A percentile compares a stretch with the other conserved stretches of the same genome.
These are phyloP conservation scores for Drosophila teissieri DNA, from an alignment of 1,140 invertebrate species.

Conservation along the genomic window DNA sequence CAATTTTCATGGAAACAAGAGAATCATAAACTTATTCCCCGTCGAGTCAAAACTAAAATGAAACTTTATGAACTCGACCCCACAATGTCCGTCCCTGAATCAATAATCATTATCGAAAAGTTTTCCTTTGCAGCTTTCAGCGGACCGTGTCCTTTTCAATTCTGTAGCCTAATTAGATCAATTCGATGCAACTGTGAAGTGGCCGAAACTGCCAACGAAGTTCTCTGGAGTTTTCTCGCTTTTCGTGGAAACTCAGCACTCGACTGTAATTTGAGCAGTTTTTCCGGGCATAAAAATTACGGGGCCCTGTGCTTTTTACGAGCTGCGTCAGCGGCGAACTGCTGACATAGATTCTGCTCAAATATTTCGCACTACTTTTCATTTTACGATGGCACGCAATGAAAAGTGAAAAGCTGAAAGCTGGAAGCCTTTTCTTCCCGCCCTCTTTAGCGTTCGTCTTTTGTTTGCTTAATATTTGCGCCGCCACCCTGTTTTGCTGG, in stretches of 20 bases:
- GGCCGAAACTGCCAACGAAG: conserved; percentile 15
- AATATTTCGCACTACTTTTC: conserved; percentile 76
- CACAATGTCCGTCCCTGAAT: conserved; percentile 22
- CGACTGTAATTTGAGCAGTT: conserved; percentile 26
- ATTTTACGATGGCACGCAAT: conserved; percentile 72
- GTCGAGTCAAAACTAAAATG: conserved; percentile 11
- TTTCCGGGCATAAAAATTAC: conserved; percentile 39
- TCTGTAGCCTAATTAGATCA: conserved; percentile 57
- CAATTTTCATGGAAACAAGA: neutral
- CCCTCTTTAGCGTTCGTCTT: conserved; percentile 33
- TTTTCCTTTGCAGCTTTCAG: conserved; percentile 41
- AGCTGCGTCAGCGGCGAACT: conserved; percentile 22
- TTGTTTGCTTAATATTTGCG: conserved; percentile 67
- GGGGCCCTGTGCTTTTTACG: conserved; percentile 35
- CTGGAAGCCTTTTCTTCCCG: conserved; percentile 53
- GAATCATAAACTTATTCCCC: conserved; percentile 3
- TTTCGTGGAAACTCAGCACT: conserved; percentile 11
- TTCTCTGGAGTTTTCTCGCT: neutral
- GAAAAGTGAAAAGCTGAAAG: conserved; percentile 59
- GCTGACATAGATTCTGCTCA: conserved; percentile 71
- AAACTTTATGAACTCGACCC: conserved; percentile 31
- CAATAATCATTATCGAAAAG: conserved; percentile 72
- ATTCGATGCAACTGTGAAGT: conserved; percentile 29
- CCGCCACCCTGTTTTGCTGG: conserved; percentile 16
- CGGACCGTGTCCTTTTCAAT: conserved; percentile 22